Evolutionary conservation across 2,113 vertebrate species (phyloP).

Genomic region (Mustelus asterias): DNA sequence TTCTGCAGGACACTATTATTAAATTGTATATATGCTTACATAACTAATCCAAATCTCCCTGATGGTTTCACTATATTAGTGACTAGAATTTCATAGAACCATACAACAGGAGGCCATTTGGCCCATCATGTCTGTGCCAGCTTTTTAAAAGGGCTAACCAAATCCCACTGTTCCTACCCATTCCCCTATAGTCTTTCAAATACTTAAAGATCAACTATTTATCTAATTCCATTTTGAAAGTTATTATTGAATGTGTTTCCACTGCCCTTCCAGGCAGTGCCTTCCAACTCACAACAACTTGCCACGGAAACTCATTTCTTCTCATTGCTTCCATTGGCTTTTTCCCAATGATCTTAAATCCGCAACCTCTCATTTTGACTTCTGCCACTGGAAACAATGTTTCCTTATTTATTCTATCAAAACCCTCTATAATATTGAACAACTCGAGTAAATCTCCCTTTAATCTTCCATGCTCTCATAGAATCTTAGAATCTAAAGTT

Average conservation of each 20-base stretch:
- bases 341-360: background rate
- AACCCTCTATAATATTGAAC: background rate
- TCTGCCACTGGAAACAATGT: background rate
- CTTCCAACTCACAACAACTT: background rate
- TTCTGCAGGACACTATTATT: background rate
- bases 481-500: no score
- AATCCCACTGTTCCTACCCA: background rate
- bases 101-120: background rate
- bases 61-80: background rate
- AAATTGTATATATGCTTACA: background rate
- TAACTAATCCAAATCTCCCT: background rate
- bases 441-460: background rate
- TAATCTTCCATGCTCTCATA: background rate
- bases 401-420: background rate
- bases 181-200: background rate
- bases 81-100: background rate
- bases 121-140: background rate
- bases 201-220: background rate
- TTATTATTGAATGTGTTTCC: background rate
- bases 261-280: background rate
- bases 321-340: background rate
- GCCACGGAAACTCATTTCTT: background rate
- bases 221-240: background rate
- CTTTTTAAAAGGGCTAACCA: background rate
- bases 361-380: background rate